Evolutionary conservation across 2,888 invertebrate genomes (phyloP), one percentile per base, ranked within the genome.

Genomic region (Himalopsyche anomala): DNA sequence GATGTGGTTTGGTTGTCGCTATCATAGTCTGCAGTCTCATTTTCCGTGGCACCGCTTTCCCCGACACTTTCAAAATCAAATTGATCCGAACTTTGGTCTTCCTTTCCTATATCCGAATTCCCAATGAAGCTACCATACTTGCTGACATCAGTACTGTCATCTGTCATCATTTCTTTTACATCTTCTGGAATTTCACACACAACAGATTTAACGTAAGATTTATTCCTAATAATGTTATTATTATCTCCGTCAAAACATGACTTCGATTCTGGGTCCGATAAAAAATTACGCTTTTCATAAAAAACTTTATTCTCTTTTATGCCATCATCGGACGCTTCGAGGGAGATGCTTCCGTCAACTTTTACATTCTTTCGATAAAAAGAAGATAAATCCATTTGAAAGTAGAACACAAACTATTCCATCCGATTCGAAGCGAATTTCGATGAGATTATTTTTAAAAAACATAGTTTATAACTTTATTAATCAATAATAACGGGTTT

Each of bases 281-380:
- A 74, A 74, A 74, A 74, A 36, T 74, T 28, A 74, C 36, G 28
- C 74, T 74, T 74, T 74, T 74, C 79, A 56, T 80, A 69, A 80
- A 40, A 82, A 56, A 82, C 56, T 55, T 55, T 55, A 84, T 51
- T 81, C 74, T 74, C 74, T 82, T 79, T 79, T 81, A 62, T 62
- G 84, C 38, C 81, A 81, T 84, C 84, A 42, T 84, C 84, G 56
- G 74, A 82, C 85, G 85, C 85, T 83, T 56, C 86, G 28, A 28
- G 54, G 80, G 86, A 83, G 80, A 83, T 84, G 85, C 80, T 87
- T 86, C 86, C 87, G 88, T 88, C 88, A 85, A 87, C 88, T 88
- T 87, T 88, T 88, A 85, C 87, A 87, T 87, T 87, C 87, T 88
- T 88, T 88, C 86, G 86, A 88, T 88, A 88, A 88, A 87, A 86